Evolutionary conservation across 2,797 vertebrate species (phyloP), one percentile per base, ranked within the genome.

Genomic region (Craterocephalus amniculus): DNA sequence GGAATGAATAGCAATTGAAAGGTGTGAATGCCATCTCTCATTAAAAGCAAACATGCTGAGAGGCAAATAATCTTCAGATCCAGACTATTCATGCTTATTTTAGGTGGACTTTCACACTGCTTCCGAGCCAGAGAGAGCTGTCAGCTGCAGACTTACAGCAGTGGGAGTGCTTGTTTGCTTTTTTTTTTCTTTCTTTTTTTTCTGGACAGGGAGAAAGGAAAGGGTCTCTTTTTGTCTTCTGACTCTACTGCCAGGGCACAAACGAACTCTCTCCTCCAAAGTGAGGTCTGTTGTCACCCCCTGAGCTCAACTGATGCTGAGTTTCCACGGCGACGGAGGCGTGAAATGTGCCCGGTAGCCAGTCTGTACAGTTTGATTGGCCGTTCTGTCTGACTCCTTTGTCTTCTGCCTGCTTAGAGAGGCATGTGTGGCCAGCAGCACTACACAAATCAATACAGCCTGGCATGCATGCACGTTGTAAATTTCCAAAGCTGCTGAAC

Each of bases 1-100:
- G 63, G 74, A 87, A 89, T 91, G 89, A 92, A 88, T 70, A 67
- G 83, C 86, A 82, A 87, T 85, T 91, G 87, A 90, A 89, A 89
- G 87, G 86, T 89, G 86, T 89, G 85, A 90, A 80, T 88, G 80
- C 85, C 84, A 81, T 78, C 74, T 83, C 83, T 82, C 79, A 83
- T 83, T 86, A 84, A 84, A 85, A 81, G 81, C 83, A 81, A 83
- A 83, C 77, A 79, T 16, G n/a, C 67, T 70, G 75, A 81, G 76
- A 82, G 75, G 73, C 78, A 80, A 85, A 83, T 79, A 79, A 85
- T 88, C 83, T 78, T 85, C 72, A 80, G 87, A 81, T 80, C 77
- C 82, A 63, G 38, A 67, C 79, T 68, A 62, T 80, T 81, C 64
- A 22, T 63, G 60, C 72, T 84, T 76, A 69, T 88, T 89, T 85